phyloP scores from a whole-genome alignment of 2,113 vertebrate species.

The Lamprologus lemairii region DNA sequence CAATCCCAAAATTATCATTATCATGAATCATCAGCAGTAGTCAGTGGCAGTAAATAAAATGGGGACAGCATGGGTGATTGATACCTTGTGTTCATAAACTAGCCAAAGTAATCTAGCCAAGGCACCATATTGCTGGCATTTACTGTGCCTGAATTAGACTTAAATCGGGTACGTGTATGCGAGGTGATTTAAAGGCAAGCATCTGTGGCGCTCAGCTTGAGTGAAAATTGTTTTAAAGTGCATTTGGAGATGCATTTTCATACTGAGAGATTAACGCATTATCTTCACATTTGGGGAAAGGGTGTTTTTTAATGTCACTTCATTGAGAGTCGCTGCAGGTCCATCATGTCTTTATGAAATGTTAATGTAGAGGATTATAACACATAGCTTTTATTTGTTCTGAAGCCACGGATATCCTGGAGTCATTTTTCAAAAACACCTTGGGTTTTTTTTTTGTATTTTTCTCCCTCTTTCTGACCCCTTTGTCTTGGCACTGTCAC shows the following conservation, averaged over 20 bases:
- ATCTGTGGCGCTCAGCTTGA: not conserved
- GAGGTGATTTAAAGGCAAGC: not conserved
- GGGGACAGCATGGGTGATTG: slow-evolving; percentile 11
- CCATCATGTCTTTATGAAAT: not conserved
- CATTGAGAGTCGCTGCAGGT: not conserved
- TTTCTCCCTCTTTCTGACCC: not conserved
- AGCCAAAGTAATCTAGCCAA: slow-evolving; percentile 1
- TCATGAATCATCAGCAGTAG: slow-evolving; percentile 29
- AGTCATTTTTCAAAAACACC: not conserved
- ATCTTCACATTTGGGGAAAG: not conserved
- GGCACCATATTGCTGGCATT: not conserved
- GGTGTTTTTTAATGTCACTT: not conserved
- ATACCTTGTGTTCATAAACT: slow-evolving; percentile 26
- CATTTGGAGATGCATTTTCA: not conserved
- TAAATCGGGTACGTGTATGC: not conserved
- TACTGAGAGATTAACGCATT: not conserved
- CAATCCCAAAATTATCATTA: slow-evolving; percentile 49
- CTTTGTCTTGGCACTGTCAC: not conserved
- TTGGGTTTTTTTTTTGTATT: rapidly evolving
- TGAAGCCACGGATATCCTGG: not conserved
- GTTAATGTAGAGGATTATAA: not conserved
- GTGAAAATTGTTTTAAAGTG: not conserved
- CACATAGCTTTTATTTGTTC: not conserved
- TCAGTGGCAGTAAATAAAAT: slow-evolving; percentile 14
- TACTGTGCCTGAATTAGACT: not conserved